These are phyloP conservation scores for Patella depressa DNA, from an alignment of 2,888 invertebrate genomes.

Conservation along the genomic window DNA sequence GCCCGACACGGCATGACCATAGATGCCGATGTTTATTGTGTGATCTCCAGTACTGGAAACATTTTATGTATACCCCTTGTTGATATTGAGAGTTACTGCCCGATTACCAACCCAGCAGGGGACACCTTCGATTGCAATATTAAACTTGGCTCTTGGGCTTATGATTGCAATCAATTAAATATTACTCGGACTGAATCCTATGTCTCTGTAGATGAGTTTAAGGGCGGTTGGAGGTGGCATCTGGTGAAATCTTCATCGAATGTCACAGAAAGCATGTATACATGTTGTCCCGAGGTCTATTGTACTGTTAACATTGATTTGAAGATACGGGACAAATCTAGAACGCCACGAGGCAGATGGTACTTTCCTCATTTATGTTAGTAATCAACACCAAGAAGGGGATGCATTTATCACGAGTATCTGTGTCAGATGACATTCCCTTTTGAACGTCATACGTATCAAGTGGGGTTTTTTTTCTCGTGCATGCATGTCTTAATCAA, in stretches of 20 bases:
- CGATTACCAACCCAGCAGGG: background rate
- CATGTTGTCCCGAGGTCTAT: background rate
- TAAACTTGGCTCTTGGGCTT: background rate
- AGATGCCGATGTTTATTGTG: background rate
- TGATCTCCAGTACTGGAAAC: background rate
- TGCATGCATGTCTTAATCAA: no score
- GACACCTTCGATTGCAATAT: background rate
- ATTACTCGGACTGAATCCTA: background rate
- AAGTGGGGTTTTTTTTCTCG: no score
- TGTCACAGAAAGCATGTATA: background rate
- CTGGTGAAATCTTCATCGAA: background rate
- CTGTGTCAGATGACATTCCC: no score
- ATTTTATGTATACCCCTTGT: background rate
- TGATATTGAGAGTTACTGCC: background rate
- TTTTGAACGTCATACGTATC: no score
- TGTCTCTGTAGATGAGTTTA: background rate
- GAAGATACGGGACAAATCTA: constrained; percentile 1
- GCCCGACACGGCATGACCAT: background rate
- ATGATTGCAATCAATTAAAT: background rate
- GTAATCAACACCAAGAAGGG: no score
- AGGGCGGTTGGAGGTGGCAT: background rate
- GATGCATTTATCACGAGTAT: no score
- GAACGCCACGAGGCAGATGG: constrained; percentile 4
- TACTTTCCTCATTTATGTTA: background rate
- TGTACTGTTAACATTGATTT: background rate